Evolutionary conservation across 2,797 vertebrate species (phyloP).

Genomic region (Chaenodraco wilsoni): DNA sequence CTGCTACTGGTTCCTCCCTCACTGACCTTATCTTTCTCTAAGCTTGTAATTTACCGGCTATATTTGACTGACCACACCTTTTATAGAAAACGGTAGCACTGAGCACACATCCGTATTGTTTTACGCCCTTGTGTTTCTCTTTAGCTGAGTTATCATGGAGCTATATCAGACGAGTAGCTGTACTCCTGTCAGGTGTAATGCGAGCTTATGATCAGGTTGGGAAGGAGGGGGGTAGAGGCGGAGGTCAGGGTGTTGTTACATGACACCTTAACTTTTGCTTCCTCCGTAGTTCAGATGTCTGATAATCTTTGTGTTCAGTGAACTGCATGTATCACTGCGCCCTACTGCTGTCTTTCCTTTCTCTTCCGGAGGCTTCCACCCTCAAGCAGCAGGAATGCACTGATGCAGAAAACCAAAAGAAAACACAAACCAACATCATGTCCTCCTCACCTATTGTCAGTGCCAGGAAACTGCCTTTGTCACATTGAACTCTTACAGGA

Average conservation of each 20-base stretch:
- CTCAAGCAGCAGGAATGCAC: constrained; percentile 22
- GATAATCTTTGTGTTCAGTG: constrained; percentile 48
- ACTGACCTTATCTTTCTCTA: constrained; percentile 24
- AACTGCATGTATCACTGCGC: constrained; percentile 19
- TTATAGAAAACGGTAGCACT: constrained; percentile 37
- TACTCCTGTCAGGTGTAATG: constrained; percentile 59
- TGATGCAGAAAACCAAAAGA: constrained; percentile 19
- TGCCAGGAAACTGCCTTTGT: constrained; percentile 29
- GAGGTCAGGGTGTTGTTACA: constrained; percentile 31
- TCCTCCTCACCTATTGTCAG: constrained; percentile 9
- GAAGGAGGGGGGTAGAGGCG: not conserved
- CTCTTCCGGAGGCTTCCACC: constrained; percentile 13
- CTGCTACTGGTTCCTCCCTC: constrained; percentile 13
- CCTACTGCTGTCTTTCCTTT: constrained; percentile 37
- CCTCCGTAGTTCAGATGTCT: constrained; percentile 37
- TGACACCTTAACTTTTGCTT: constrained; percentile 3
- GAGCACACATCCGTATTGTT: constrained; percentile 26
- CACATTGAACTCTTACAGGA: constrained; percentile 11
- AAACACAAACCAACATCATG: not conserved
- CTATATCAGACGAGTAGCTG: not conserved
- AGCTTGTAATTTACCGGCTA: constrained; percentile 3
- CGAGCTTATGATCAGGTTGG: constrained; percentile 18
- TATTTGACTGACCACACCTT: constrained; percentile 25
- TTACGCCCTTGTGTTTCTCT: constrained; percentile 16
- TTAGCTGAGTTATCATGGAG: constrained; percentile 8